Percentiles rank a stretch among this genome's conserved stretches.
Evolutionary conservation across 1,140 invertebrate genomes (phyloP).

Genomic region (Dolichoris vasculosae): DNA sequence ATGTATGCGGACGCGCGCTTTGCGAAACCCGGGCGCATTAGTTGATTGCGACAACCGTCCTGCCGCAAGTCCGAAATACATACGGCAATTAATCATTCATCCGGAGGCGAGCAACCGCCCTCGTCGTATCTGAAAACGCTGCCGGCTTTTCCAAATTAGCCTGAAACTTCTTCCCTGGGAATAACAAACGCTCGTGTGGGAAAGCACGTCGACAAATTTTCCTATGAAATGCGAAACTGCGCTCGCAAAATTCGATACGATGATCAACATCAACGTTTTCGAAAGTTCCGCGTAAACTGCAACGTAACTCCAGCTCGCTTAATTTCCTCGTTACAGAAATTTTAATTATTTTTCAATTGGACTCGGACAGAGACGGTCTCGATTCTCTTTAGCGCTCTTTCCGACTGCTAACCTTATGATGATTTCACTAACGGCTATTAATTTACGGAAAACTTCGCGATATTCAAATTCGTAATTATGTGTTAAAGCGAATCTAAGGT

Average conservation of each 20-base stretch:
- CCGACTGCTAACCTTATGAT: background rate
- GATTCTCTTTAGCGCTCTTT: background rate
- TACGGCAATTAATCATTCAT: conserved; percentile 42
- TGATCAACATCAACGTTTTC: background rate
- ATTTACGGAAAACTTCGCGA: background rate
- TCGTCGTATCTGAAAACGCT: background rate
- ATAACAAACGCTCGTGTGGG: background rate
- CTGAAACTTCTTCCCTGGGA: conserved; percentile 22
- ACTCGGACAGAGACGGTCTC: background rate
- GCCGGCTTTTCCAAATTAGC: conserved; percentile 25
- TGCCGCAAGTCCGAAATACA: background rate
- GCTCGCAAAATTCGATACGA: background rate
- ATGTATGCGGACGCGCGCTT: too few species aligned
- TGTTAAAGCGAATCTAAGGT: background rate
- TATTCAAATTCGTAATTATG: background rate
- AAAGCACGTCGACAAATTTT: background rate
- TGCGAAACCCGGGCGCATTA: conserved; percentile 16
- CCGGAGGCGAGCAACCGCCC: background rate
- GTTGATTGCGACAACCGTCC: conserved; percentile 23
- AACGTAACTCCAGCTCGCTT: background rate
- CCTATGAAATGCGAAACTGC: background rate
- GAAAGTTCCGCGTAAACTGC: background rate
- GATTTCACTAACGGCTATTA: background rate
- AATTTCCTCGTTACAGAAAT: background rate
- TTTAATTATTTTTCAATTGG: background rate